These are phyloP conservation scores for Falcaria lacertinaria DNA, from an alignment of 2,888 invertebrate genomes.

Conservation along the genomic window DNA sequence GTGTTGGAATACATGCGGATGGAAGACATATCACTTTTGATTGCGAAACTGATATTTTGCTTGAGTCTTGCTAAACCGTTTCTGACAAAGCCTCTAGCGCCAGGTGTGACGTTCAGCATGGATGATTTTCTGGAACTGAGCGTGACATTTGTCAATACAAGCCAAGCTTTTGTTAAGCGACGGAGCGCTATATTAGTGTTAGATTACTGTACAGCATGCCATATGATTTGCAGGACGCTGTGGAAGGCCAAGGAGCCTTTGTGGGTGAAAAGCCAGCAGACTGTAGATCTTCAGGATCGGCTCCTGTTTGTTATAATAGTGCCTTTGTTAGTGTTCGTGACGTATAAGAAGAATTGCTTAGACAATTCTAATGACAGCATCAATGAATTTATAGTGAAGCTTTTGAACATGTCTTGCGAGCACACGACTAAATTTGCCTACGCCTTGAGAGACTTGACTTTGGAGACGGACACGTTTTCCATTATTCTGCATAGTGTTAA, in stretches of 20 bases:
- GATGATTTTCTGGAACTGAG: slow-evolving; percentile 54
- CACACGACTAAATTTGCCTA: slow-evolving; percentile 82
- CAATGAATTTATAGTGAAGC: slow-evolving; percentile 79
- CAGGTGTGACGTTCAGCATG: slow-evolving; percentile 46
- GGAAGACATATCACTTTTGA: slow-evolving; percentile 60
- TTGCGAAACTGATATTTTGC: slow-evolving; percentile 71
- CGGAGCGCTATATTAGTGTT: slow-evolving; percentile 43
- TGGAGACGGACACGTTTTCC: slow-evolving; percentile 60
- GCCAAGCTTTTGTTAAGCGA: slow-evolving; percentile 44
- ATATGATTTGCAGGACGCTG: slow-evolving; percentile 44
- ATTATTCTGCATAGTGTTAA: slow-evolving; percentile 76
- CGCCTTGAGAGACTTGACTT: slow-evolving; percentile 75
- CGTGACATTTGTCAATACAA: slow-evolving; percentile 51
- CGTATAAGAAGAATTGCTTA: slow-evolving; percentile 24
- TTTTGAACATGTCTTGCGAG: slow-evolving; percentile 82
- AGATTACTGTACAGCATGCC: slow-evolving; percentile 56
- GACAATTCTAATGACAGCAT: slow-evolving; percentile 67
- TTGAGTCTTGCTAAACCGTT: slow-evolving; percentile 59
- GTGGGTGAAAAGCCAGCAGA: slow-evolving; percentile 29
- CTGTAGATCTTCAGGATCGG: slow-evolving; percentile 77
- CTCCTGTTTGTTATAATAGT: slow-evolving; percentile 81
- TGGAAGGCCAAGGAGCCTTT: slow-evolving; percentile 40
- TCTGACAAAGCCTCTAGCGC: slow-evolving; percentile 40
- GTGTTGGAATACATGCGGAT: slow-evolving; percentile 60
- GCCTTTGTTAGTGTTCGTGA: slow-evolving; percentile 76